Evolutionary conservation across 2,888 invertebrate genomes (phyloP), one percentile per base, ranked within the genome.

Genomic region (Polietes domitor): DNA sequence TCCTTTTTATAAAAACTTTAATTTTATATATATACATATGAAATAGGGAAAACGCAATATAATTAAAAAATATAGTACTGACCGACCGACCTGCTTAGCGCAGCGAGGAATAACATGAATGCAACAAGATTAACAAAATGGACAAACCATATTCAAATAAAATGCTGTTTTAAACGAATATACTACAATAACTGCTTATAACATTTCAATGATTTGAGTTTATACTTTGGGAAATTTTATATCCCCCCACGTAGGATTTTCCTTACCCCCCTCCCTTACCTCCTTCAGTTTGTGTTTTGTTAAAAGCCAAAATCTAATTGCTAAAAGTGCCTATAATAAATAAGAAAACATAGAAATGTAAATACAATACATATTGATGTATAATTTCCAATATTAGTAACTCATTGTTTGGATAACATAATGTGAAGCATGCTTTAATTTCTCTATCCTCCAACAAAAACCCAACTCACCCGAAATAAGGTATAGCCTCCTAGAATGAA

Each of bases 291-390:
- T 50, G 2, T 50, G 21, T 7, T 21, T 61, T 77, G 9, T 70
- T 24, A 9, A 17, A 43, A 75, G 50, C 32, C 58, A 70, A 83
- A 65, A 78, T 81, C 17, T 78, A 84, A 80, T 78, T 84, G 83
- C 77, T 84, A 84, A 83, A 83, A 84, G 83, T 84, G 83, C 83
- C 83, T 84, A 84, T 68, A 78, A 81, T 15, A 65, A 77, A 53
- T 75, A 74, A 75, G 70, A 78, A 68, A 61, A 61, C 28, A 28
- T 37, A 70, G 61, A 73, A 24, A 71, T 77, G 37, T 74, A 75
- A 53, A 76, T 75, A 55, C 26, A 80, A 26, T 10, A 43, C 4
- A 61, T 28, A 0, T 77, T 21, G 28, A 21, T 73, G 32, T 68
- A 6, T 41, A 19, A 65, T 65, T 71, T 17, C 58, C 17, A 17